A percentile compares a stretch with the other conserved stretches of the same genome.
Conservation (phyloP, 2,113 vertebrate genomes). For the Gasterosteus aculeatus region DNA sequence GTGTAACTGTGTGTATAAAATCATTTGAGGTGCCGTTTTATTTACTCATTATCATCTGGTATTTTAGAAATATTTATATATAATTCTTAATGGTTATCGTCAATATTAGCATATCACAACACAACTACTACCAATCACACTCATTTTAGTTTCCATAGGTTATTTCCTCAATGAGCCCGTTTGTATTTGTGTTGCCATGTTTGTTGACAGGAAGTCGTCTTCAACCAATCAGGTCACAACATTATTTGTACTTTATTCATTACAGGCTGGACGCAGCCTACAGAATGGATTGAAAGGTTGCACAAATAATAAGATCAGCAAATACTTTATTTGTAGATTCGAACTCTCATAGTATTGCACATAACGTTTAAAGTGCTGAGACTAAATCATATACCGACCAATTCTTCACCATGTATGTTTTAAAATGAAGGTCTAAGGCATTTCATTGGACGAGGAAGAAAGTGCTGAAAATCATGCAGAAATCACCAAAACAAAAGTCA, state of each 20-base stretch:
- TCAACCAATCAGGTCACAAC: neutral
- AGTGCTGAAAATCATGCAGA: neutral
- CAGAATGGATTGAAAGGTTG: neutral
- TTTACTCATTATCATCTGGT: neutral
- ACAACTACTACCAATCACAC: too few relatives aligned
- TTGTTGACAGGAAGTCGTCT: neutral
- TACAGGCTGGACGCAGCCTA: neutral
- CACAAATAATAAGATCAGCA: neutral
- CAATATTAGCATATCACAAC: neutral
- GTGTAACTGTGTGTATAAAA: neutral
- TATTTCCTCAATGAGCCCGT: neutral
- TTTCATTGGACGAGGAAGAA: neutral
- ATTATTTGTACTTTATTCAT: neutral
- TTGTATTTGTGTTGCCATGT: neutral
- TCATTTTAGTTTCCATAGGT: neutral
- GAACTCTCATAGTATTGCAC: neutral
- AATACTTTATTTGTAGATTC: conserved; percentile 31
- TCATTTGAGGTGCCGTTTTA: neutral
- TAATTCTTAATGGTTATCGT: neutral
- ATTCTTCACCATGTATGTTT: neutral
- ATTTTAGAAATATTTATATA: neutral
- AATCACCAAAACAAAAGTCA: neutral
- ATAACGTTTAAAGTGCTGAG: neutral
- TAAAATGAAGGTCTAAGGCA: neutral
- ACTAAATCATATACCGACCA: neutral